These are phyloP conservation scores for Ondatra zibethicus DNA, from an alignment of 2,113 vertebrate genomes.

Conservation along the genomic window DNA sequence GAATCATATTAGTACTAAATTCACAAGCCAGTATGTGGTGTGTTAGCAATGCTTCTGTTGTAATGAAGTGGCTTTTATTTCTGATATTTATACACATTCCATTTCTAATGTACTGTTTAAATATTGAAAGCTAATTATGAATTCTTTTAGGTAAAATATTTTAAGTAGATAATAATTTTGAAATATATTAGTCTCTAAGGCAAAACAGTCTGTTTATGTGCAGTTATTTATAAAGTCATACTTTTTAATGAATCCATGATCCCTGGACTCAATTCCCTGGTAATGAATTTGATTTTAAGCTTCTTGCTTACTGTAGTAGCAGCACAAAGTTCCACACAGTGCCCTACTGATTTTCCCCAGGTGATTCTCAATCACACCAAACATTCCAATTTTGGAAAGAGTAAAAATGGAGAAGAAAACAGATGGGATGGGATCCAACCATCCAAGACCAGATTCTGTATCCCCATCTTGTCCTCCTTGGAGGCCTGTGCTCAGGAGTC, in stretches of 20 bases:
- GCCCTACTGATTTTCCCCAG: conserved; percentile 26
- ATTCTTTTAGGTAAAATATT: conserved; percentile 83
- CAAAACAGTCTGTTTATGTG: conserved; percentile 73
- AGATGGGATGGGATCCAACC: background rate
- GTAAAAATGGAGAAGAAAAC: conserved; percentile 9
- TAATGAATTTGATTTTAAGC: conserved; percentile 77
- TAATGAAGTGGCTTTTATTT: conserved; percentile 75
- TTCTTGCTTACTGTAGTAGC: conserved; percentile 68
- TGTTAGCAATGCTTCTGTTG: conserved; percentile 70
- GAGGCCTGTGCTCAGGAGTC: background rate
- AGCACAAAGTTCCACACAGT: conserved; percentile 18
- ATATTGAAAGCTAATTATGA: conserved; percentile 81
- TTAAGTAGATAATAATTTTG: conserved; percentile 82
- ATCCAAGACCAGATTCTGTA: background rate
- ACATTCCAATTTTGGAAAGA: background rate
- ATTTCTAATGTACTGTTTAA: conserved; percentile 81
- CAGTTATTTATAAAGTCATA: conserved; percentile 79
- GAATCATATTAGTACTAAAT: conserved; percentile 72
- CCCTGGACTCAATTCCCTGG: conserved; percentile 70
- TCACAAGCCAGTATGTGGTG: conserved; percentile 75
- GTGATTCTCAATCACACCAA: conserved; percentile 34
- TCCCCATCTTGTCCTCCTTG: background rate
- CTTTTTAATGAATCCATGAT: conserved; percentile 78
- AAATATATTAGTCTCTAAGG: conserved; percentile 80
- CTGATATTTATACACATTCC: conserved; percentile 78